These are phyloP conservation scores for Nannobrachium achirus DNA, from an alignment of 2,113 vertebrate species.

Conservation along the genomic window DNA sequence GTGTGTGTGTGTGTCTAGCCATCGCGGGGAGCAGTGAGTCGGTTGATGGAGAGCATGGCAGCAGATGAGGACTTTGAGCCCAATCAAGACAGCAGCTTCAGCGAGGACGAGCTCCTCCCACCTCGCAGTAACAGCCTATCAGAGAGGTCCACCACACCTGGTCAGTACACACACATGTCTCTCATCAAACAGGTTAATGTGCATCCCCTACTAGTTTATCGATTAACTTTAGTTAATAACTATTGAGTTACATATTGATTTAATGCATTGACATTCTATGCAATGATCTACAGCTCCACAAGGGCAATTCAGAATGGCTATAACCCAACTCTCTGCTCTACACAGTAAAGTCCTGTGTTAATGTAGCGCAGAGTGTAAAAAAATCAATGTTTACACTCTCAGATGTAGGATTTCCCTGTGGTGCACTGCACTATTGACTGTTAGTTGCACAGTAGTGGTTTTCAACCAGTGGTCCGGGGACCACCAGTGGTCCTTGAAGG, in stretches of 20 bases:
- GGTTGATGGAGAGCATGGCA: constrained; percentile 98
- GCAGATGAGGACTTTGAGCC: constrained; percentile 98
- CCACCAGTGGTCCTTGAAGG: too few relatives aligned
- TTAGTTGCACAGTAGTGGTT: too few relatives aligned
- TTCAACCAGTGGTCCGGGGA: too few relatives aligned
- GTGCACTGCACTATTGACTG: too few relatives aligned
- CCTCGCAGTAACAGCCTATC: constrained; percentile 67
- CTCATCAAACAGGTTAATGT: not conserved
- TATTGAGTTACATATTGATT: not conserved
- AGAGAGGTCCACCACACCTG: constrained; percentile 85
- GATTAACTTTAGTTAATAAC: not conserved
- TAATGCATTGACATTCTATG: not conserved
- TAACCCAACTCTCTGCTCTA: too few relatives aligned
- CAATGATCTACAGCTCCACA: not conserved
- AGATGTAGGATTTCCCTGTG: too few relatives aligned
- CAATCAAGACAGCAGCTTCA: constrained; percentile 98
- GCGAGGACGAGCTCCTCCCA: constrained; percentile 88
- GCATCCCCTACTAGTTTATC: not conserved
- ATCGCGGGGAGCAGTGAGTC: constrained; percentile 92
- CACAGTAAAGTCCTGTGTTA: too few relatives aligned
- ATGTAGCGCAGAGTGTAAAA: too few relatives aligned
- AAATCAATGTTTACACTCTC: too few relatives aligned
- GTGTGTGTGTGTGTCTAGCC: constrained; percentile 60
- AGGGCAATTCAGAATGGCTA: too few relatives aligned
- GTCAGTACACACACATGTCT: constrained; percentile 70